These are phyloP conservation scores for Bungarus multicinctus DNA, from an alignment of 2,113 vertebrate genomes.

Conservation along the genomic window DNA sequence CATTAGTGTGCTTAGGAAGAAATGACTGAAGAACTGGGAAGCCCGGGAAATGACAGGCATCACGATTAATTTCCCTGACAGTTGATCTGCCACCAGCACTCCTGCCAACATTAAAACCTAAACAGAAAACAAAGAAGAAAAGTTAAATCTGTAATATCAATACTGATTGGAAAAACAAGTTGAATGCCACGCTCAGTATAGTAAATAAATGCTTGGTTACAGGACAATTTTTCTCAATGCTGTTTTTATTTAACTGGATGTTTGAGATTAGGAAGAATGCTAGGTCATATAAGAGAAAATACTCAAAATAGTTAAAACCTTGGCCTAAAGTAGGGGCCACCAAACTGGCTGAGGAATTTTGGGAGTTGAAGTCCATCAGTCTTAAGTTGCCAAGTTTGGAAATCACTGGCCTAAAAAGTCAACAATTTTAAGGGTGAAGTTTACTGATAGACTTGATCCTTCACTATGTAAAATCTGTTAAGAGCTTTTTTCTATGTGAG, in stretches of 20 bases:
- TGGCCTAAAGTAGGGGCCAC: not conserved
- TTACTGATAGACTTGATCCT: not conserved
- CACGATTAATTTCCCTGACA: conserved; percentile 92
- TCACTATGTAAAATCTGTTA: not conserved
- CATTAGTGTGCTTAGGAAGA: conserved; percentile 95
- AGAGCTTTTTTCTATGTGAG: not conserved
- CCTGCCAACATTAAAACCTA: conserved; percentile 96
- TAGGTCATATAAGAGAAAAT: not conserved
- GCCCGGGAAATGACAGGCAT: conserved; percentile 95
- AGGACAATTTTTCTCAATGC: not conserved
- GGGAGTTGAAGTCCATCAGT: not conserved
- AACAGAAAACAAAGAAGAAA: not conserved
- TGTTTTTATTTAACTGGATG: not conserved
- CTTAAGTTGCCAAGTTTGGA: not conserved
- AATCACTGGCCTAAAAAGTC: not conserved
- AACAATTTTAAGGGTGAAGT: not conserved
- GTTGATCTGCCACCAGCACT: conserved; percentile 91
- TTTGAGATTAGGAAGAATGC: not conserved
- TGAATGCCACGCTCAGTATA: not conserved
- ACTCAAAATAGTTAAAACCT: not conserved
- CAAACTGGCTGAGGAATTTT: not conserved
- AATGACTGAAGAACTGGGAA: conserved; percentile 92
- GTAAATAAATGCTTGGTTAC: not conserved
- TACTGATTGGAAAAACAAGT: not conserved
- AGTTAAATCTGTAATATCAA: not conserved